Evolutionary conservation across 35 echinoderm and acorn worm species (phyloP), one percentile per base, ranked within the genome.

Genomic region (Lytechinus variegatus): DNA sequence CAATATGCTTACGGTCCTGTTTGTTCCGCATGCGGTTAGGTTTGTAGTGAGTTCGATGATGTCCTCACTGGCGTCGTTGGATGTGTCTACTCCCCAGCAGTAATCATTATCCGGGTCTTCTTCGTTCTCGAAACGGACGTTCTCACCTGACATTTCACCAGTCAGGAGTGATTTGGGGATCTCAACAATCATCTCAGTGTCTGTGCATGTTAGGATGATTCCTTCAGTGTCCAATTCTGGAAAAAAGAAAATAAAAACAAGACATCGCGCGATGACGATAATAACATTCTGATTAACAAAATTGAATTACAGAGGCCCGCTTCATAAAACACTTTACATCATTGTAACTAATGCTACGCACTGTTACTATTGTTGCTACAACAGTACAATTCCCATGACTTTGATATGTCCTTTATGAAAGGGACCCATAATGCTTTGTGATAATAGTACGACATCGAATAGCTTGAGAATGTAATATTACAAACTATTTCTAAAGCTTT

Each of bases 31-130:
- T 33, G 53, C 92, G 8, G 92, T 93, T n/a, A 93, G 92, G 54
- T 93, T 57, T 53, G 92, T 93, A 3, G 92, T 93, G n/a, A 93
- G 92, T 93, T 57, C 21, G 55, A 93, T 93, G 92, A 93, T 93
- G 8, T 93, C 55, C 16, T 14, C 54, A 54, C 0, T 10, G 3
- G 55, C 27, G 4, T n/a, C 92, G 55, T 93, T 57, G 21, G 54
- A 53, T 53, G 14, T 54, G 53, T 93, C 92, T 54, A 24, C 52
- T 27, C 92, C 92, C 92, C 54, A 27, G 54, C 92, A 93, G 66
- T 79, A 79, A 4, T 14, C 16, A 10, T 54, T 28, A 93, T 54
- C 52, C 11, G 52, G 8, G 53, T 33, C 13, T 13, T n/a, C 92
- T 11, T 54, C 92, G 54, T 93, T 93, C 92, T 93, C 92, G 27